A percentile compares a stretch with the other conserved stretches of the same genome.
Evolutionary conservation across 2,113 vertebrate species (phyloP).

Genomic region (crab-eating macaque (Macaca fascicularis)): DNA sequence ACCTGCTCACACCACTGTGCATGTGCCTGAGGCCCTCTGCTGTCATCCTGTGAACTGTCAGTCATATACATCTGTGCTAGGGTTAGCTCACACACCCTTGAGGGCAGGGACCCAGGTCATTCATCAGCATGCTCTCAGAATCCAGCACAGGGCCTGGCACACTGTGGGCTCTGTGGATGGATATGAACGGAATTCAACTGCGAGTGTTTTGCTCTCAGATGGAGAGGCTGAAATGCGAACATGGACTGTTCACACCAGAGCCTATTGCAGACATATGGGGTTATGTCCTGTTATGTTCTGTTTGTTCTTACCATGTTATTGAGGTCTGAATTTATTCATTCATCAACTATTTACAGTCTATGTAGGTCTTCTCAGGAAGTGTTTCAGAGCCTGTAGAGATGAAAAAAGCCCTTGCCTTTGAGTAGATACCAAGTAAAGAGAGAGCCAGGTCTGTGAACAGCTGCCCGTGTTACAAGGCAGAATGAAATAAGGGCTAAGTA

Average conservation of each 20-base stretch:
- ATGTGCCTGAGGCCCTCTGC: not conserved
- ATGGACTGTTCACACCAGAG: not conserved
- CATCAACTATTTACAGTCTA: not conserved
- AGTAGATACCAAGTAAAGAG: not conserved
- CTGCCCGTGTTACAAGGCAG: not conserved
- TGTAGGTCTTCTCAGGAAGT: not conserved
- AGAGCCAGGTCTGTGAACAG: not conserved
- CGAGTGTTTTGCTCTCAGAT: not conserved
- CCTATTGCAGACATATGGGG: not conserved
- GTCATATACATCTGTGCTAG: too few relatives aligned
- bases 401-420: not conserved
- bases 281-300: not conserved
- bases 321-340: not conserved
- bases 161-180: not conserved
- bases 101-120: not conserved
- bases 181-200: not conserved
- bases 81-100: too few relatives aligned
- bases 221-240: not conserved
- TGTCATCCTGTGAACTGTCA: accelerated
- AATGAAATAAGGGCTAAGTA: not conserved
- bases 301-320: not conserved
- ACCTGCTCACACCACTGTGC: not conserved
- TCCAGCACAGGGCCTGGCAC: not conserved
- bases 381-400: not conserved
- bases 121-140: not conserved